Base-by-base conservation (phyloP, 2,888 invertebrate genomes). In the Ecliptopera silaceata region DNA sequence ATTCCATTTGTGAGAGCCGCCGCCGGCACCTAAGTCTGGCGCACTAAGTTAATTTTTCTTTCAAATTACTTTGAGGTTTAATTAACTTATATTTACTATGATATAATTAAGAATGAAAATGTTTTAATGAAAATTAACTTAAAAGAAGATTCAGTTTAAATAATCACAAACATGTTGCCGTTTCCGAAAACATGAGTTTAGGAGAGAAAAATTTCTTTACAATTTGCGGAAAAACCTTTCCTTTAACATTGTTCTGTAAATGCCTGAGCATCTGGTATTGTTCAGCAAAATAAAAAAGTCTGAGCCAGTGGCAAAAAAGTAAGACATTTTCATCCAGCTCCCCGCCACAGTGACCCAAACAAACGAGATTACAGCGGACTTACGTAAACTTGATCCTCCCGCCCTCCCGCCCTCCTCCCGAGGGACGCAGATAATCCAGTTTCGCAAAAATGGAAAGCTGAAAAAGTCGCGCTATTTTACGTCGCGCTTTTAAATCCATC, bases 361-460 rank as follows among this genome's bases (percentile, higher is more conserved):
- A 76, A 81, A 80, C 74, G 71, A 75, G 84, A 84, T 87, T 86
- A 86, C 77, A 68, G 70, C 70, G 69, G 74, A 77, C 79, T 82
- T 79, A 75, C 70, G 78, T 68, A 79, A 82, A 81, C 82, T 79
- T 31, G 3, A 12, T 15, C 67, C 72, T 66, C 66, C 58, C 64
- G 64, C 60, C 59, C 64, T 67, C 72, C 11, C 26, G 22, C 44
- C 1, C 44, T 20, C 58, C 50, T 46, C 66, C 65, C 57, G 6
- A 38, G 82, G 77, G 87, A 77, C 69, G 42, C 56, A 49, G 64
- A 81, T 88, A 89, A 88, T 88, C 86, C 87, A 83, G 80, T 88
- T 88, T 82, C 81, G 78, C 69, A 68, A 68, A 73, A 82, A 81
- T 75, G 74, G 72, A 75, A 80, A 75, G 70, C 70, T 64, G 69